Conservation (phyloP, 2,888 invertebrate species). For the Neocrepidodera transversa region DNA sequence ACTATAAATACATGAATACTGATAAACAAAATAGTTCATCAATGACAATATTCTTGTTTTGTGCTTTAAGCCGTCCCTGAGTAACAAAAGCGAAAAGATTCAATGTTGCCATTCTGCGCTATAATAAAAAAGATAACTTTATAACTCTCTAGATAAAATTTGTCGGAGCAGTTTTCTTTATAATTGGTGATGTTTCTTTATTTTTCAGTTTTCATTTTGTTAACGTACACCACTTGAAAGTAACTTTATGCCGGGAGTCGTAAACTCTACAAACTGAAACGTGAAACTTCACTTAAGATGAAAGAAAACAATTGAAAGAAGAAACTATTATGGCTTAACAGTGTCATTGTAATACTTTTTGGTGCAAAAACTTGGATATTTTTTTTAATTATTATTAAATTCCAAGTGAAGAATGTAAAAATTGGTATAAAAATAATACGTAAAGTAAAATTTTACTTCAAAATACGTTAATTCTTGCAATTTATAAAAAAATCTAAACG, state of each 20-base stretch:
- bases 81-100: no score
- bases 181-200: slow-evolving; percentile 33
- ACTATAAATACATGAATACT: no score
- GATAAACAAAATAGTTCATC: no score
- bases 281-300: slow-evolving; percentile 17
- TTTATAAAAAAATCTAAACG: no score
- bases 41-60: no score
- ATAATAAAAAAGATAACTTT: slow-evolving; percentile 32
- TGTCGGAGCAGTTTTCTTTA: slow-evolving; percentile 27
- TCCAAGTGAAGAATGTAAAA: no score
- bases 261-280: slow-evolving; percentile 21
- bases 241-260: slow-evolving; percentile 21
- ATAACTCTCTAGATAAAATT: slow-evolving; percentile 30
- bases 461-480: no score
- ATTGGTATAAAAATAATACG: no score
- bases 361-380: no score
- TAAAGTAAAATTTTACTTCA: no score
- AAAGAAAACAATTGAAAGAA: slow-evolving; percentile 15
- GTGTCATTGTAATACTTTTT: slow-evolving; percentile 6
- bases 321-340: slow-evolving; percentile 16
- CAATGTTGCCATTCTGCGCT: slow-evolving; percentile 26
- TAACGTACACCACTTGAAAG: slow-evolving; percentile 19
- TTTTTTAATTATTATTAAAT: no score
- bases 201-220: slow-evolving; percentile 29
- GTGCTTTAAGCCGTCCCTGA: no score